phyloP scores from a whole-genome alignment of 2,113 vertebrate genomes.

The Hippopotamus amphibius region DNA sequence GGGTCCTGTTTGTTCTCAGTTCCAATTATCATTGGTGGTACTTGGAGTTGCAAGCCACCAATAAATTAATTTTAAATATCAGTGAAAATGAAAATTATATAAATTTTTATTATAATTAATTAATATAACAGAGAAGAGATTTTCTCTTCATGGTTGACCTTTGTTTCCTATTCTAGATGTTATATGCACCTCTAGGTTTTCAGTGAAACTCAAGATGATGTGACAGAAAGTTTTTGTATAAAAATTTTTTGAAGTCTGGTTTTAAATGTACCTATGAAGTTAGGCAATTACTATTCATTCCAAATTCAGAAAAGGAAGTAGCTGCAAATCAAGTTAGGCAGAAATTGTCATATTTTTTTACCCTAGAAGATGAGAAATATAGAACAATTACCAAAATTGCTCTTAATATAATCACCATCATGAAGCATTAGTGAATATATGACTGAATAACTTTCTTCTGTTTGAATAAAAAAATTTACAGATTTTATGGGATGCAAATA shows the following conservation, averaged over 20 bases:
- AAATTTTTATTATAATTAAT: neutral
- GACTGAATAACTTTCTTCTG: neutral
- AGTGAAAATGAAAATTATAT: neutral
- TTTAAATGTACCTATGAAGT: neutral
- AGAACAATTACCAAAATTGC: neutral
- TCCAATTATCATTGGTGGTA: neutral
- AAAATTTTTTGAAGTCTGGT: neutral
- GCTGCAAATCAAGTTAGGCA: neutral
- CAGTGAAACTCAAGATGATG: neutral
- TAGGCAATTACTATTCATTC: neutral
- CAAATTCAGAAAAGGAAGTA: neutral
- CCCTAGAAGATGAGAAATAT: neutral
- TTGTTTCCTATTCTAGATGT: neutral
- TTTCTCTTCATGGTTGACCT: neutral
- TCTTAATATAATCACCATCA: neutral
- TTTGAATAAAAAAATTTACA: constrained; percentile 27
- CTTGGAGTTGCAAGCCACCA: neutral
- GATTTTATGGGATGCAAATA: neutral
- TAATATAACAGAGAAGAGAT: neutral
- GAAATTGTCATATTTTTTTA: neutral
- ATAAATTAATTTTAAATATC: neutral
- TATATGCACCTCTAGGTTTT: neutral
- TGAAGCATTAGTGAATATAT: neutral
- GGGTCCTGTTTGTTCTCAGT: neutral
- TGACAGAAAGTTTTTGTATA: neutral